These are phyloP conservation scores for Noctua fimbriata DNA, from an alignment of 2,888 invertebrate genomes.

Conservation along the genomic window DNA sequence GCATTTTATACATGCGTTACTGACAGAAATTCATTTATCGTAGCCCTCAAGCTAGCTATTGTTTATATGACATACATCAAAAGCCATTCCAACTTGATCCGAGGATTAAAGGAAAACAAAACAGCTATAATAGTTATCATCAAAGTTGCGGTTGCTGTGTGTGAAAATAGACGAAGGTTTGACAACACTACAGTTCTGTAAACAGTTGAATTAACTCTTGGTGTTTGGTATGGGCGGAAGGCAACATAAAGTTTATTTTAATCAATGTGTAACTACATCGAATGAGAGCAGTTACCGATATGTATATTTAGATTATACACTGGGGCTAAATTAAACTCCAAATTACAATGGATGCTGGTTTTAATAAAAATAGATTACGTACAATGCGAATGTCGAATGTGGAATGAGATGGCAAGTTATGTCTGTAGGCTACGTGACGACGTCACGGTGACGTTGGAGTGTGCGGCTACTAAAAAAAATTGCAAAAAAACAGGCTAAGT, in stretches of 20 bases:
- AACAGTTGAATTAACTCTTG: not conserved
- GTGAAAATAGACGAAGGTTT: conserved; percentile 33
- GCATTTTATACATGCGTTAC: not conserved
- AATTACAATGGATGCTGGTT: no score
- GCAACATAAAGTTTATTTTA: not conserved
- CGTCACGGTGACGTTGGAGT: no score
- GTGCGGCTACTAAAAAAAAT: no score
- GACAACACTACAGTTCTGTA: conserved; percentile 21
- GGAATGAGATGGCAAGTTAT: no score
- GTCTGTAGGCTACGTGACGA: no score
- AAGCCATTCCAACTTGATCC: conserved; percentile 35
- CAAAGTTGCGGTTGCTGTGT: conserved; percentile 19
- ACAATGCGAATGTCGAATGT: no score
- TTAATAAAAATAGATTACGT: no score
- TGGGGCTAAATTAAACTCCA: no score
- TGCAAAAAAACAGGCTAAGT: no score
- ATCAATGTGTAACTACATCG: not conserved
- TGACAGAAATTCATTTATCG: conserved; percentile 34
- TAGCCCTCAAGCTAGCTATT: conserved; percentile 21
- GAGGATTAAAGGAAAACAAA: conserved; percentile 47
- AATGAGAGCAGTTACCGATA: no score
- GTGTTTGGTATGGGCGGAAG: not conserved
- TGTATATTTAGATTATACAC: no score
- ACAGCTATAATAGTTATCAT: conserved; percentile 17
- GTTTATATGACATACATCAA: conserved; percentile 50